phyloP scores from a whole-genome alignment of 2,113 vertebrate species.

The Cathartes aura region DNA sequence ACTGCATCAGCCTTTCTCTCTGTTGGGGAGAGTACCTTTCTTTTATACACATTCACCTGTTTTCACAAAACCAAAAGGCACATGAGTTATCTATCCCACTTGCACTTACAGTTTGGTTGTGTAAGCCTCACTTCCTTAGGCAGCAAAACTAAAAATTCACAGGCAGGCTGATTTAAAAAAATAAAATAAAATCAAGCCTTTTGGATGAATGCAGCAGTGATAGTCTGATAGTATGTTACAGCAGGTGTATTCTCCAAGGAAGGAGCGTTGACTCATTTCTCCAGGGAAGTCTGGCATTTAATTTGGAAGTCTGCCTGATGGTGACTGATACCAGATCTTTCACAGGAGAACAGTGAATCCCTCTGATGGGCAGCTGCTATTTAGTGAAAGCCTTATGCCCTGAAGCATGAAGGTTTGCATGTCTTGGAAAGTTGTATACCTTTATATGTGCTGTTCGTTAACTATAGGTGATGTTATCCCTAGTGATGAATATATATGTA shows the following conservation, averaged over 20 bases:
- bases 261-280: neutral
- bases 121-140: neutral
- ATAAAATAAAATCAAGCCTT: neutral
- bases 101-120: neutral
- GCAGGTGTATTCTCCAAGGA: neutral
- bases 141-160: neutral
- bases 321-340: neutral
- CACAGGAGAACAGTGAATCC: neutral
- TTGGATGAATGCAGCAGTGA: no score
- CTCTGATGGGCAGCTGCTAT: neutral
- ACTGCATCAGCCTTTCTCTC: neutral
- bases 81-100: rapidly evolving
- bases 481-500: neutral
- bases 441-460: neutral
- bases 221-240: neutral
- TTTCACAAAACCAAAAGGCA: neutral
- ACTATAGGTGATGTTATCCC: neutral
- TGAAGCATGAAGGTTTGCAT: neutral
- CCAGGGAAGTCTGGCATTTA: neutral
- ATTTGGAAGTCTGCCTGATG: neutral
- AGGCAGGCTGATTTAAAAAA: neutral
- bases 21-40: neutral
- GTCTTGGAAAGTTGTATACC: neutral
- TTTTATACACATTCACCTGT: neutral
- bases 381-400: neutral